Conservation (phyloP, 2,888 invertebrate species). For the Digitonthophagus gazella region DNA sequence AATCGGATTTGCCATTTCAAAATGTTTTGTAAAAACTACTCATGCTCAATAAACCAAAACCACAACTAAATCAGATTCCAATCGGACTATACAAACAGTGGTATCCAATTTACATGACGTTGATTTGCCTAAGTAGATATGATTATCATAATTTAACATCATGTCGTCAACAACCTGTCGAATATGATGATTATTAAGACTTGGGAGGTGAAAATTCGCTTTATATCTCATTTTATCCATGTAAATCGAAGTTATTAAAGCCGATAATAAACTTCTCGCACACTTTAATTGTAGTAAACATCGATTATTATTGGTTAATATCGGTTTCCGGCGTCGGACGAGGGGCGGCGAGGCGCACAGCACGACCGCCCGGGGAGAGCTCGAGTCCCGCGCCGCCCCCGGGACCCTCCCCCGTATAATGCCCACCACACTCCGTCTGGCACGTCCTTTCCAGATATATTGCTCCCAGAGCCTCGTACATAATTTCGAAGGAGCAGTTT, state of each 20-base stretch:
- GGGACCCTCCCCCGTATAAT: conserved; percentile 51
- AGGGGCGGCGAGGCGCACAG: conserved; percentile 36
- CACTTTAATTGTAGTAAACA: not conserved
- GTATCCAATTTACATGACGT: no score
- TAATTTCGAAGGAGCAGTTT: conserved; percentile 49
- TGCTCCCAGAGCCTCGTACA: conserved; percentile 55
- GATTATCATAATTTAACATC: no score
- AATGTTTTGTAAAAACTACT: not conserved
- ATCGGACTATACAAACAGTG: no score
- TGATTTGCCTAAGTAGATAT: no score
- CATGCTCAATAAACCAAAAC: no score
- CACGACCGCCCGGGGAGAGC: conserved; percentile 48
- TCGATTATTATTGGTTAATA: conserved; percentile 30
- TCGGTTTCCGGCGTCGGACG: conserved; percentile 30
- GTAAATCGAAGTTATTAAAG: not conserved
- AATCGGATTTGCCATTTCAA: not conserved
- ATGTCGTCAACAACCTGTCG: no score
- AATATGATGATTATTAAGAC: no score
- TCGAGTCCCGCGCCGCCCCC: conserved; percentile 38
- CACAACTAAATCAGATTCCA: no score
- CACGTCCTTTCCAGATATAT: conserved; percentile 53
- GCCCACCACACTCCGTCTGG: conserved; percentile 52
- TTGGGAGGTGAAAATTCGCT: no score
- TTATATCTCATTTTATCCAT: no score
- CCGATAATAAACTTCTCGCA: not conserved